These are phyloP conservation scores for Hydropotes inermis DNA, from an alignment of 2,113 vertebrate genomes.

Conservation along the genomic window DNA sequence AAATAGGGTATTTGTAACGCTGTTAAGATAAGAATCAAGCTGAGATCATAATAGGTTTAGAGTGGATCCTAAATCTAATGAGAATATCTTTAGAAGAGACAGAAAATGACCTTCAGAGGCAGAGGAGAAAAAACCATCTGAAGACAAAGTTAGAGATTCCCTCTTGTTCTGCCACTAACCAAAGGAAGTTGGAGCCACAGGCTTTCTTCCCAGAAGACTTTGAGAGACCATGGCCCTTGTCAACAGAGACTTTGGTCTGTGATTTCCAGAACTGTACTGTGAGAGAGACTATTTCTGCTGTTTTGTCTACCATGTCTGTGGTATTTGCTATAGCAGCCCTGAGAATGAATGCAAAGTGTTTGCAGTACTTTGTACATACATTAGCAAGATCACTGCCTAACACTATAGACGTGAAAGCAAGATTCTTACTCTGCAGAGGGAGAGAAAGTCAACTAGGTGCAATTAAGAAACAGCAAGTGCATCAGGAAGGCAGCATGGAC, in stretches of 20 bases:
- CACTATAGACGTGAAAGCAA: neutral
- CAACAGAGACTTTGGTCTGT: neutral
- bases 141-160: neutral
- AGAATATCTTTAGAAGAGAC: neutral
- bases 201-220: fast-evolving
- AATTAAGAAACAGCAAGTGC: neutral
- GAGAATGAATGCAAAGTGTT: neutral
- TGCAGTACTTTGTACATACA: neutral
- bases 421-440: neutral
- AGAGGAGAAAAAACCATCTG: neutral
- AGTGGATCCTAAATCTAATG: neutral
- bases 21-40: neutral
- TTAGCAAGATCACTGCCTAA: neutral
- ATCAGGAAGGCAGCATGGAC: neutral
- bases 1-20: neutral
- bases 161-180: neutral
- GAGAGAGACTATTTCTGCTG: neutral
- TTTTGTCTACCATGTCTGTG: neutral
- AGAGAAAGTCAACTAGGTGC: neutral
- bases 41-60: neutral
- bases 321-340: neutral
- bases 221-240: neutral
- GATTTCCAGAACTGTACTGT: neutral
- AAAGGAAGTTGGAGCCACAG: neutral
- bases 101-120: neutral